Percentiles rank a stretch among this genome's conserved stretches.
Evolutionary conservation across 2,797 vertebrate species (phyloP).

Genomic region (Salarias fasciatus): DNA sequence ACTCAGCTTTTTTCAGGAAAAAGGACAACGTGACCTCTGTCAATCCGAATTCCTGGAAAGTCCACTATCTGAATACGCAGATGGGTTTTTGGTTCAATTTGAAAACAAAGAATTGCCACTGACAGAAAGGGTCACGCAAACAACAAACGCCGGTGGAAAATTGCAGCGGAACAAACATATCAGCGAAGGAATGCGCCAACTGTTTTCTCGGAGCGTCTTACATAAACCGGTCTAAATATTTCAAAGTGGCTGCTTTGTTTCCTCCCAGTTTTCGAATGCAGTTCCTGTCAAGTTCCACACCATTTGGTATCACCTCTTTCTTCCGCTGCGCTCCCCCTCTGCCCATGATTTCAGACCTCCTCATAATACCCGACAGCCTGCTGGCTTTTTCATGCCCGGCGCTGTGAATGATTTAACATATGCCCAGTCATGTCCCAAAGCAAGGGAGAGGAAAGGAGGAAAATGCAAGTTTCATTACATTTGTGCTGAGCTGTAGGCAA

Average conservation of each 20-base stretch:
- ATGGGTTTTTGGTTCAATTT: too few species aligned
- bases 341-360: conserved; percentile 32
- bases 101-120: too few species aligned
- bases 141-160: background rate
- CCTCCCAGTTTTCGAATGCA: background rate
- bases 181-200: background rate
- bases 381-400: conserved; percentile 27
- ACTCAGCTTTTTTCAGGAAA: conserved; percentile 10
- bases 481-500: conserved; percentile 59
- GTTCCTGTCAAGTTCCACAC: background rate
- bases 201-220: background rate
- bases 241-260: conserved; percentile 9
- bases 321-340: background rate
- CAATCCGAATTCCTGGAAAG: conserved; percentile 13
- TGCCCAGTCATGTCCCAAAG: conserved; percentile 55
- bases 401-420: conserved; percentile 70
- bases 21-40: conserved; percentile 10
- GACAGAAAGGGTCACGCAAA: too few species aligned
- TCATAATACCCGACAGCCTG: conserved; percentile 40
- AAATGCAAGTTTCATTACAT: conserved; percentile 64
- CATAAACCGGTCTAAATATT: conserved; percentile 15
- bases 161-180: background rate
- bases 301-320: background rate
- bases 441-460: conserved; percentile 29
- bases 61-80: too few species aligned